A percentile compares a stretch with the other conserved stretches of the same genome.
These are phyloP conservation scores for Catostomus latipinnis DNA, from an alignment of 2,797 vertebrate species.

Conservation along the genomic window DNA sequence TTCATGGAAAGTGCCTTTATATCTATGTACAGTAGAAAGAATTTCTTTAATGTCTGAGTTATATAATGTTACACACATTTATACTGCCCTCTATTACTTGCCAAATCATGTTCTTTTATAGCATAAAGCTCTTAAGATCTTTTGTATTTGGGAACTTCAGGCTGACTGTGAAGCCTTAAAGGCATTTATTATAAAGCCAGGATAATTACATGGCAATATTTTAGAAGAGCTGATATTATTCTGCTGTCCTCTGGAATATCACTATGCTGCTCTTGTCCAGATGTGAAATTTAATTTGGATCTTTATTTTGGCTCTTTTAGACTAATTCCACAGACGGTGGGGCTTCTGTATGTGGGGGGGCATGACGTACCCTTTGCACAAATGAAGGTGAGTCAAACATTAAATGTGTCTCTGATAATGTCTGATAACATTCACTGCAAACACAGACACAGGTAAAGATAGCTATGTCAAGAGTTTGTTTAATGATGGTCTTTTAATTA, in stretches of 20 bases:
- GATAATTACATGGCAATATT: constrained; percentile 17
- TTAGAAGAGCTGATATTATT: constrained; percentile 8
- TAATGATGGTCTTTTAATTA: constrained; percentile 17
- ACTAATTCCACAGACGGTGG: constrained; percentile 90
- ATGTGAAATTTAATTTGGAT: constrained; percentile 18
- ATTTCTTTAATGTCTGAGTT: no score
- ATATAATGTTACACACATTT: no score
- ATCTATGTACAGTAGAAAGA: no score
- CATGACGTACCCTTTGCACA: constrained; percentile 95
- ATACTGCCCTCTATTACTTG: no score
- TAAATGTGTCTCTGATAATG: constrained; percentile 15
- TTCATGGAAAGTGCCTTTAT: no score
- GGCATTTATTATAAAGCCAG: constrained; percentile 10
- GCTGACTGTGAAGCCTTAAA: constrained; percentile 1
- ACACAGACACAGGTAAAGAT: constrained; percentile 4
- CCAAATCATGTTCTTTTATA: no score
- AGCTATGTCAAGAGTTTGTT: background rate
- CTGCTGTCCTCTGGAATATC: background rate
- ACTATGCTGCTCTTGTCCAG: constrained; percentile 1
- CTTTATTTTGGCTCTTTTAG: constrained; percentile 77
- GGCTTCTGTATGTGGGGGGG: constrained; percentile 95
- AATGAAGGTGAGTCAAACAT: constrained; percentile 88
- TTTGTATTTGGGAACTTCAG: background rate
- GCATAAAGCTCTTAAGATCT: background rate
- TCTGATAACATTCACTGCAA: background rate